Percentiles rank a stretch among this genome's conserved stretches.
These are phyloP conservation scores for Rhagologus leucostigma DNA, from an alignment of 2,113 vertebrate genomes.

Conservation along the genomic window DNA sequence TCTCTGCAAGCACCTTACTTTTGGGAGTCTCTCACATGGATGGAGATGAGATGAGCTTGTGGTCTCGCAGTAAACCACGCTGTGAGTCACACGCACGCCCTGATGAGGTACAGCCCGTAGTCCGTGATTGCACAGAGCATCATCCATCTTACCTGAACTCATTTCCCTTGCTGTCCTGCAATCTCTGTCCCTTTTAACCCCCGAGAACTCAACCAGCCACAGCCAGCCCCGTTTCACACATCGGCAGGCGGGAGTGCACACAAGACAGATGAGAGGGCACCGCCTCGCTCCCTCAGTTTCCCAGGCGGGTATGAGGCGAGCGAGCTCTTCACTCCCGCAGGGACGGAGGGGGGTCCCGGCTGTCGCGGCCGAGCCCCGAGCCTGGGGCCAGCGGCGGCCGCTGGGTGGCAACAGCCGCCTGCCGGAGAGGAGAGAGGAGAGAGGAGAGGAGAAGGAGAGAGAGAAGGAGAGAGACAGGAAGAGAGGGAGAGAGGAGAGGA, in stretches of 20 bases:
- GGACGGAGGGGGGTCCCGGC: neutral
- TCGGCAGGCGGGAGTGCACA: fast-evolving
- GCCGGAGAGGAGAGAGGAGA: neutral
- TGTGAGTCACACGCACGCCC: fast-evolving
- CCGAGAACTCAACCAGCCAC: neutral
- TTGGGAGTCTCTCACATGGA: neutral
- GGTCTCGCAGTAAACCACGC: neutral
- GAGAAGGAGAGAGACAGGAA: neutral
- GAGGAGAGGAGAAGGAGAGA: no score
- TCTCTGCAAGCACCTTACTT: neutral
- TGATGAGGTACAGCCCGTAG: neutral
- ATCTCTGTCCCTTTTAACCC: neutral
- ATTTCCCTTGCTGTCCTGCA: neutral
- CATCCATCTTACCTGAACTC: neutral
- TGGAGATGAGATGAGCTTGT: no score
- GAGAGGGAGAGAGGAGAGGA: neutral
- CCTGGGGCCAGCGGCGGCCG: neutral
- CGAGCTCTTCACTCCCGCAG: neutral
- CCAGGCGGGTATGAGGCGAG: fast-evolving
- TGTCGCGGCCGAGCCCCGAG: neutral
- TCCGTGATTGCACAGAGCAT: no score
- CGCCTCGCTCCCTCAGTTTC: neutral
- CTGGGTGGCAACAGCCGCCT: conserved; percentile 45
- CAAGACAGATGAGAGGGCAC: no score
- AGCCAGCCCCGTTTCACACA: no score